Evolutionary conservation across 1,140 invertebrate species (phyloP), one percentile per base, ranked within the genome.

Genomic region (Lasaia peninsularis): DNA sequence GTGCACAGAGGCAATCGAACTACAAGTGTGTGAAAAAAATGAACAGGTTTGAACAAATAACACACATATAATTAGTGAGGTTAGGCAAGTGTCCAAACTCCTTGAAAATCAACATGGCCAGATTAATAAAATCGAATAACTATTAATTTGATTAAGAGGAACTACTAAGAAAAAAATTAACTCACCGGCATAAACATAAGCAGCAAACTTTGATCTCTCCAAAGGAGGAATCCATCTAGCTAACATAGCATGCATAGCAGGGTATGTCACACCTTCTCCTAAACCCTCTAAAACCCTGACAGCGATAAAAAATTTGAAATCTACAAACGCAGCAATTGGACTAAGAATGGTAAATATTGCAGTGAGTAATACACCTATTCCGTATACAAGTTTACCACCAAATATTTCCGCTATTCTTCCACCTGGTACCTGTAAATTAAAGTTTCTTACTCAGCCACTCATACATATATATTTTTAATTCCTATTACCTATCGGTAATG

Each of bases 201-300:
- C 94, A 24, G 94, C 94, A 81, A 96, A 94, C 89, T 94, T 94
- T 55, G 94, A 95, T 66, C 95, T 91, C 78, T 96, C 95, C 62
- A 94, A 79, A 9, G 94, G 94, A 5, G 95, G 95, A 40, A 95
- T 94, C 95, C 95, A 96, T 56, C 93, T 91, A 2, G 95, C 94
- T 24, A 96, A 78, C 92, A 96, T 95, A 20, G 93, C 93, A 77
- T 95, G 94, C 93, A 96, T 95, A 0, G 95, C 93, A 37, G 95
- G 95, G 86, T 94, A 96, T 37, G 95, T 96, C 21, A 96, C 95
- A 33, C 95, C 95, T 91, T 98, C 96, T 18, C 93, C 95, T 62
- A 98, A 91, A 21, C 97, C 97, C 88, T 96, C 95, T 10, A 97
- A 77, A 11, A 97, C 91, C 63, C 97, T 88, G 2, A 96, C 92